A percentile compares a stretch with the other conserved stretches of the same genome.
Conservation (phyloP, 2,888 invertebrate species). For the Stenchaetothrips biformis region DNA sequence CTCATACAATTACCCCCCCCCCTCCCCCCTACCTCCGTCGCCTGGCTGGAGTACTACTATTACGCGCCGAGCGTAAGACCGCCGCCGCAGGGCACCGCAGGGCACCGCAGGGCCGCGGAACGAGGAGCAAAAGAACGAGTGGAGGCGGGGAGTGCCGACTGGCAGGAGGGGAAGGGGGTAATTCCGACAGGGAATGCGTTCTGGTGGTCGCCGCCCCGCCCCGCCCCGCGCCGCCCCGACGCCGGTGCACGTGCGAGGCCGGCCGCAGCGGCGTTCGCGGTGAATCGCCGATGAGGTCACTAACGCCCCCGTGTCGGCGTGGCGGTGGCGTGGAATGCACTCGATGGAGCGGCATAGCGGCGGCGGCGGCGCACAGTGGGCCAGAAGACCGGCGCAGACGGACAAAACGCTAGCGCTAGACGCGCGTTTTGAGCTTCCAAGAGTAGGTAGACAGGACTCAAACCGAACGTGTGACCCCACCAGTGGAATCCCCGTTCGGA, state of each 20-base stretch:
- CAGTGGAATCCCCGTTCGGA: too few species aligned
- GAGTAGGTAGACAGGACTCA: too few species aligned
- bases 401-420: too few species aligned
- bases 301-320: too few species aligned
- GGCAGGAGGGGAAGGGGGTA: not conserved
- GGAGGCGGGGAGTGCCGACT: not conserved
- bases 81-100: not conserved
- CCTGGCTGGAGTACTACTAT: not conserved
- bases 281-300: too few species aligned
- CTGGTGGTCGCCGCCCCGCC: not conserved
- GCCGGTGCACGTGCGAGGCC: not conserved
- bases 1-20: not conserved
- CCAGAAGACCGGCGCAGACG: too few species aligned
- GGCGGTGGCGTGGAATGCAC: too few species aligned
- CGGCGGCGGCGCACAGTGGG: too few species aligned
- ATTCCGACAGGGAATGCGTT: not conserved
- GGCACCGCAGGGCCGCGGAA: not conserved
- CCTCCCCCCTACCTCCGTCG: not conserved
- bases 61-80: conserved; percentile 7
- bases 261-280: not conserved
- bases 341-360: too few species aligned
- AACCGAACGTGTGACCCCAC: too few species aligned
- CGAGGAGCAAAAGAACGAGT: not conserved
- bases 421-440: too few species aligned
- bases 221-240: not conserved